A percentile compares a stretch with the other conserved stretches of the same genome.
Evolutionary conservation across 2,888 invertebrate species (phyloP).

Genomic region (Chirona hameri): DNA sequence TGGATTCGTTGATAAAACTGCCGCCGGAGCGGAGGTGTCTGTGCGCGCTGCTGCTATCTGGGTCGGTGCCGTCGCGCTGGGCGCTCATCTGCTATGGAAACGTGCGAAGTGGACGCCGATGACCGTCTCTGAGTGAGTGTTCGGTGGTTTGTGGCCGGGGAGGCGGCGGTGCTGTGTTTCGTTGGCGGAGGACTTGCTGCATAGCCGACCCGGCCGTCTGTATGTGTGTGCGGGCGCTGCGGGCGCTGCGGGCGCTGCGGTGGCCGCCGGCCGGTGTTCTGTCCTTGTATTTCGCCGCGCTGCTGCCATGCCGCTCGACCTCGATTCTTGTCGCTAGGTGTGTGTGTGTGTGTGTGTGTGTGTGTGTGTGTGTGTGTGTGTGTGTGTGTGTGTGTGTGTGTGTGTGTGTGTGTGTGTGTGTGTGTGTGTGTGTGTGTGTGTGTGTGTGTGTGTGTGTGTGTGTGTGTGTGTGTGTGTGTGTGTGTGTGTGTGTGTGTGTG

Average conservation of each 20-base stretch:
- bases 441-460: background rate
- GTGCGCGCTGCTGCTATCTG: background rate
- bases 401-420: background rate
- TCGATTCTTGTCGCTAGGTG: too few relatives aligned
- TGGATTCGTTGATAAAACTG: constrained; percentile 25
- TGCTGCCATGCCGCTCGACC: too few relatives aligned
- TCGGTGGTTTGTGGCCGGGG: background rate
- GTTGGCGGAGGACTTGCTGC: background rate
- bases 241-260: too few relatives aligned
- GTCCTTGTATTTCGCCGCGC: background rate
- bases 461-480: background rate
- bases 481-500: background rate
- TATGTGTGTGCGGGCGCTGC: background rate
- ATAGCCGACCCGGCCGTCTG: background rate
- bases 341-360: background rate
- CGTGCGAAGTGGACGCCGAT: background rate
- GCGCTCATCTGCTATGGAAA: background rate
- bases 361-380: background rate
- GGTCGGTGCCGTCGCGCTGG: background rate
- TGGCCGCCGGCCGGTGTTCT: background rate
- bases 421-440: background rate
- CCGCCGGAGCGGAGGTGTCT: background rate
- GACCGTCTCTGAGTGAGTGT: background rate
- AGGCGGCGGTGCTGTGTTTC: background rate
- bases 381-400: background rate